Evolutionary conservation across 2,797 vertebrate species (phyloP).

Genomic region (Nannoperca australis): DNA sequence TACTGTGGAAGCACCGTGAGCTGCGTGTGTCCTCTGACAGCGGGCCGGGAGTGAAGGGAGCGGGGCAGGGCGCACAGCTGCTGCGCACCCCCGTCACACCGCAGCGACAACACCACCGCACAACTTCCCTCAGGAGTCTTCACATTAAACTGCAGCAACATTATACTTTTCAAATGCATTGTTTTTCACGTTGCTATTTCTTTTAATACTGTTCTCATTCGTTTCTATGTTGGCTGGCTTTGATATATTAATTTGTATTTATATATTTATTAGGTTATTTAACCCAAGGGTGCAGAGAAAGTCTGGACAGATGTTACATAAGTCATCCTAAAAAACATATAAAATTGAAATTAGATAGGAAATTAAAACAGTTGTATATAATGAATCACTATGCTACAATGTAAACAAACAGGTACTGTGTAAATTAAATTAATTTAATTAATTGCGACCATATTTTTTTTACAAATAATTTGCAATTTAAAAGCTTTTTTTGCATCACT

Average conservation of each 20-base stretch:
- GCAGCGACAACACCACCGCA: background rate
- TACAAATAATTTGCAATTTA: too few species aligned
- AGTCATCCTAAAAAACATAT: background rate
- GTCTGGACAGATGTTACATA: background rate
- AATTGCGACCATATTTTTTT: too few species aligned
- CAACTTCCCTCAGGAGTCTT: constrained; percentile 24
- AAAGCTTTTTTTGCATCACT: background rate
- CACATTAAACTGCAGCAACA: constrained; percentile 28
- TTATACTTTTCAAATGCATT: background rate
- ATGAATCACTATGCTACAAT: background rate
- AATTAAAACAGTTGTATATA: background rate
- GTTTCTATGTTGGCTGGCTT: background rate
- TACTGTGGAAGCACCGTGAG: background rate
- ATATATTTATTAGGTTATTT: background rate
- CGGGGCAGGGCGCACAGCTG: constrained; percentile 61
- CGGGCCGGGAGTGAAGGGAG: constrained; percentile 3
- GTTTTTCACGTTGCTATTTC: background rate
- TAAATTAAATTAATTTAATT: background rate
- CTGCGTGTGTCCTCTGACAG: background rate
- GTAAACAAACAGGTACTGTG: rapidly evolving
- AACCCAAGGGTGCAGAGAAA: background rate
- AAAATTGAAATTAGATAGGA: too few species aligned
- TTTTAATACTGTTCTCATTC: background rate
- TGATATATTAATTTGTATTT: background rate
- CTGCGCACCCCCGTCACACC: background rate